Evolutionary conservation across 2,888 invertebrate species (phyloP).

Genomic region (Petrolisthes cinctipes): DNA sequence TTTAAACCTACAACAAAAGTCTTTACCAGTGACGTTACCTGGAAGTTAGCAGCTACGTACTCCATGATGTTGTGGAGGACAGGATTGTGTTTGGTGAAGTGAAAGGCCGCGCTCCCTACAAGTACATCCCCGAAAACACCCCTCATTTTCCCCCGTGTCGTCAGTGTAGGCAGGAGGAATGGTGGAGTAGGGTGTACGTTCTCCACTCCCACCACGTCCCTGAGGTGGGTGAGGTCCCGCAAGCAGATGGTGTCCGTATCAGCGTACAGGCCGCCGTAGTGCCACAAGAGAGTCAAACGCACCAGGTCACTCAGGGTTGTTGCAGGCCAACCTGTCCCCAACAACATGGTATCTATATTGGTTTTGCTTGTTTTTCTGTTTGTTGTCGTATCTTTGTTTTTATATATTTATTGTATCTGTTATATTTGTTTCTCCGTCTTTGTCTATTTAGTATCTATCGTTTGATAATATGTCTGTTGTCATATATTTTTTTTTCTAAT

Average conservation of each 20-base stretch:
- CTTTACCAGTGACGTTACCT: not conserved
- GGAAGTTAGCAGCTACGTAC: not conserved
- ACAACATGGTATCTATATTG: too few species aligned
- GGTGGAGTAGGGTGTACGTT: not conserved
- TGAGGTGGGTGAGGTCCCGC: conserved; percentile 2
- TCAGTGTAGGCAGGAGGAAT: not conserved
- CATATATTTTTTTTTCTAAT: too few species aligned
- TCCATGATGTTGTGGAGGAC: conserved; percentile 11
- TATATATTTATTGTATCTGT: too few species aligned
- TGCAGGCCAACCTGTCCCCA: conserved; percentile 14
- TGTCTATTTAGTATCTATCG: too few species aligned
- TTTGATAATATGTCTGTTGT: too few species aligned
- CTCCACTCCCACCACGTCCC: conserved; percentile 18
- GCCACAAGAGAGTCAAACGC: conserved; percentile 32
- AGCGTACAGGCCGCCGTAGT: conserved; percentile 34
- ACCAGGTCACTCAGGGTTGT: conserved; percentile 30
- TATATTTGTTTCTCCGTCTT: too few species aligned
- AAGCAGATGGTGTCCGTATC: conserved; percentile 42
- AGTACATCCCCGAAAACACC: not conserved
- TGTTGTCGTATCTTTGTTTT: too few species aligned
- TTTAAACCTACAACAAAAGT: too few species aligned
- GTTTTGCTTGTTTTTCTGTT: too few species aligned
- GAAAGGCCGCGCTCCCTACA: not conserved
- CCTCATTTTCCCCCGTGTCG: not conserved
- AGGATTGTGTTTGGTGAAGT: conserved; percentile 10